Evolutionary conservation across 2,113 vertebrate species (phyloP), one percentile per base, ranked within the genome.

Genomic region (Physeter macrocephalus): DNA sequence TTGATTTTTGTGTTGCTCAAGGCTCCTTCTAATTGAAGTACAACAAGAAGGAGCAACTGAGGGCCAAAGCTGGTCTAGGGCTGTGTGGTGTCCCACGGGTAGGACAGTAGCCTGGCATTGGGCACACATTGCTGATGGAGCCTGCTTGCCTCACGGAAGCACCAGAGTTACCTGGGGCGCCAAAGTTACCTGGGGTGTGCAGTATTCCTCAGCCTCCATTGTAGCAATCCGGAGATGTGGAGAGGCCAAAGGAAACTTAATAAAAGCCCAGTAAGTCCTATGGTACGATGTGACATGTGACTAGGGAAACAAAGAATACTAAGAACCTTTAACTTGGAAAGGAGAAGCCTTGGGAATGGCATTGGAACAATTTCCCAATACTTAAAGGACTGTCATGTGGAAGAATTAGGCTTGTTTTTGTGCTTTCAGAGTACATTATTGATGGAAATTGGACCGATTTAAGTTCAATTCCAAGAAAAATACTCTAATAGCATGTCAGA

Each of bases 401-500:
- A 85, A 57, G 64, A 89, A 75, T 64, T 59, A 52, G 36, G 18
- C 43, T 77, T 54, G n/a, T 59, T 81, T 93, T 34, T 84, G 11
- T 49, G 74, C 49, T 90, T 90, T 88, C 21, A 74, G n/a, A n/a
- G 43, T 41, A 59, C 1, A 4, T 54, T 88, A 54, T 61, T 54
- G 69, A 46, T 41, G 25, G 61, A 81, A 78, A 43, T 84, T 80
- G 52, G 59, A 31, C 54, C 69, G 39, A 57, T 93, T 84, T 64
- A 46, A 6, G 23, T 91, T 94, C 25, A 25, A 0, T 90, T 88
- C 83, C 17, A 77, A 86, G 52, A 62, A 75, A 94, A 29, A 61
- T 88, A 83, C 69, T 88, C 11, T 34, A 84, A 41, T 57, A 66
- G 17, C 27, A 2, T 62, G n/a, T 64, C 77, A 92, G 23, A 94